Conservation (phyloP, 1,140 invertebrate genomes). For the Zaprionus camerounensis region DNA sequence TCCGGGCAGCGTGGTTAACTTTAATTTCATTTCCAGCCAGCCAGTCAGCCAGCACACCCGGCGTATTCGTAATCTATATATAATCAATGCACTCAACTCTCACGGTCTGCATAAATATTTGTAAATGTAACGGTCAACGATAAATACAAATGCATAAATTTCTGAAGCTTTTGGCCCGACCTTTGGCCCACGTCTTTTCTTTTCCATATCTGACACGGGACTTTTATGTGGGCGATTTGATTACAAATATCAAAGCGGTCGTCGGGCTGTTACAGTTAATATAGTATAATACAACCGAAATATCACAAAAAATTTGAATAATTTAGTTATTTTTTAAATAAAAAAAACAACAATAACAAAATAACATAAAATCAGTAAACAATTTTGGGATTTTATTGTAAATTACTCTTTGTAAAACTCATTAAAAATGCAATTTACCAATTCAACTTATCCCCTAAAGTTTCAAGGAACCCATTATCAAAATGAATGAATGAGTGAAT, state of each 20-base stretch:
- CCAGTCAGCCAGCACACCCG: constrained; percentile 19
- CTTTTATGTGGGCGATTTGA: constrained; percentile 36
- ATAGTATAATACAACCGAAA: background rate
- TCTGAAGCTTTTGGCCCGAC: background rate
- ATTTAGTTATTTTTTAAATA: too few relatives aligned
- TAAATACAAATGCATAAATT: constrained; percentile 1
- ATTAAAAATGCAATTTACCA: too few relatives aligned
- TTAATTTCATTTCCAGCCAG: constrained; percentile 55
- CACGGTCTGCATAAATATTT: constrained; percentile 56
- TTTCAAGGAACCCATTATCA: background rate
- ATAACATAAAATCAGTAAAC: too few relatives aligned
- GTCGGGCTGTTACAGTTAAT: background rate
- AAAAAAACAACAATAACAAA: too few relatives aligned
- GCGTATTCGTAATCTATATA: constrained; percentile 53
- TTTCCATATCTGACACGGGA: constrained; percentile 64
- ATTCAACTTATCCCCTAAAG: too few relatives aligned
- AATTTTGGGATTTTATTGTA: too few relatives aligned
- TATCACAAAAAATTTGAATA: background rate
- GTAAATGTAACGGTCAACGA: background rate
- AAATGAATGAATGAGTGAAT: background rate
- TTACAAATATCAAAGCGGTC: constrained; percentile 57
- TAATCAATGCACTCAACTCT: constrained; percentile 70
- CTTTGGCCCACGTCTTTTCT: constrained; percentile 8
- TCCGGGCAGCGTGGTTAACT: constrained; percentile 34
- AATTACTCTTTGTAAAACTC: too few relatives aligned